Evolutionary conservation across 1,140 invertebrate genomes (phyloP), one percentile per base, ranked within the genome.

Genomic region (Drosophila serrata): DNA sequence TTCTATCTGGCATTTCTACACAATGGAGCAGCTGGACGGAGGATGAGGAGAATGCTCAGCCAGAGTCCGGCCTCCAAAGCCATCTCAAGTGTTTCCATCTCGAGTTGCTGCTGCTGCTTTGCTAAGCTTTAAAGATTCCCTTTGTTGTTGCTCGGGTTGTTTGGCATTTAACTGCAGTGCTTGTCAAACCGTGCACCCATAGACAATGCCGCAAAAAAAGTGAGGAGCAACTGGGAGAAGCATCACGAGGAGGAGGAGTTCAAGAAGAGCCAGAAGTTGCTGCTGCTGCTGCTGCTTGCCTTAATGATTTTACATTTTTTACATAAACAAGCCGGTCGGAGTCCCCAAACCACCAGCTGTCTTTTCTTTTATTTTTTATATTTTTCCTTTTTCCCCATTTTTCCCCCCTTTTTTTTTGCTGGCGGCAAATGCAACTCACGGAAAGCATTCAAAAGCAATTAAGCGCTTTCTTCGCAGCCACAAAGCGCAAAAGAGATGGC

Each of bases 361-460:
- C 27, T 59, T 60, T 76, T 63, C 55, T 65, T 61, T 57, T 78
- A n/a, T 58, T 68, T 79, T 79, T 61, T 15, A 4, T 51, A 55
- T 67, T 55, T 51, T 40, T 46, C 8, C 24, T 59, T 42, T 45
- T 58, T 29, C 35, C 35, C 24, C 37, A 27, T 17, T 19, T 42
- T 55, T 22, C 19, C 29, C 53, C 5, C 39, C 33, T 62, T 63
- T 64, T 72, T 58, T 62, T 64, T 75, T 65, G 62, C 61, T 79
- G 74, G 80, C 81, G 58, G 72, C 75, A 69, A 76, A 79, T 75
- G 81, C 75, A 82, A 69, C 81, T 84, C 76, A 84, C 75, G 81
- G 81, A 82, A 82, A 84, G 81, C 81, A 84, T 84, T 84, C 81
- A 82, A 84, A 84, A 84, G 81, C 81, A 84, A 84, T 84, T 84